Percentiles rank a stretch among this genome's conserved stretches.
Evolutionary conservation across 2,888 invertebrate genomes (phyloP).

Genomic region (Cancer borealis): DNA sequence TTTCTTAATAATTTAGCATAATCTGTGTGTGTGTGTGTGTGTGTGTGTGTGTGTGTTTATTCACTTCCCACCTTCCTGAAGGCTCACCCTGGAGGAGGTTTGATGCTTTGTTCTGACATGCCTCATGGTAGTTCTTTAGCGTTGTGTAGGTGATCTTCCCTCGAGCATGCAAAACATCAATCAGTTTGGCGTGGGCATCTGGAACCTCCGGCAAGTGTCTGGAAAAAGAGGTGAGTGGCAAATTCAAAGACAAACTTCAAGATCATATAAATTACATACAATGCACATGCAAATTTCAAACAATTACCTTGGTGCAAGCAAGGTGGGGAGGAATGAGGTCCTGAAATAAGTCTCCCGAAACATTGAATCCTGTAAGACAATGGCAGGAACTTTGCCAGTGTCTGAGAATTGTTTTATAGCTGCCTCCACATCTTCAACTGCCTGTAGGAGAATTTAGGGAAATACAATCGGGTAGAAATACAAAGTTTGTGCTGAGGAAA

Average conservation of each 20-base stretch:
- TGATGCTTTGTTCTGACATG: constrained; percentile 32
- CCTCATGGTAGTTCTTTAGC: constrained; percentile 12
- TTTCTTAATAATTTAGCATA: too few species aligned
- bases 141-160: constrained; percentile 20
- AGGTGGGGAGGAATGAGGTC: neutral
- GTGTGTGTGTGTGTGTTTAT: too few species aligned
- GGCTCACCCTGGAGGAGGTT: constrained; percentile 35
- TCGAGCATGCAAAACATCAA: neutral
- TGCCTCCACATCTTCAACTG: neutral
- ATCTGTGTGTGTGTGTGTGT: too few species aligned
- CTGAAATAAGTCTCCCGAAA: constrained; percentile 18
- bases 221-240: neutral
- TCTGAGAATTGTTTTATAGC: neutral
- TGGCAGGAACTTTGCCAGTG: neutral
- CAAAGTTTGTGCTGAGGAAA: neutral
- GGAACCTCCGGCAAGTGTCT: constrained; percentile 50
- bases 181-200: constrained; percentile 39
- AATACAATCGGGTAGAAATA: neutral
- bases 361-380: constrained; percentile 12
- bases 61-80: neutral
- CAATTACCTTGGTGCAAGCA: neutral
- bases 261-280: neutral
- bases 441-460: neutral
- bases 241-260: neutral
- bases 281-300: neutral